A percentile compares a stretch with the other conserved stretches of the same genome.
Conservation (phyloP, 2,888 invertebrate species). For the Lathronympha strigana region DNA sequence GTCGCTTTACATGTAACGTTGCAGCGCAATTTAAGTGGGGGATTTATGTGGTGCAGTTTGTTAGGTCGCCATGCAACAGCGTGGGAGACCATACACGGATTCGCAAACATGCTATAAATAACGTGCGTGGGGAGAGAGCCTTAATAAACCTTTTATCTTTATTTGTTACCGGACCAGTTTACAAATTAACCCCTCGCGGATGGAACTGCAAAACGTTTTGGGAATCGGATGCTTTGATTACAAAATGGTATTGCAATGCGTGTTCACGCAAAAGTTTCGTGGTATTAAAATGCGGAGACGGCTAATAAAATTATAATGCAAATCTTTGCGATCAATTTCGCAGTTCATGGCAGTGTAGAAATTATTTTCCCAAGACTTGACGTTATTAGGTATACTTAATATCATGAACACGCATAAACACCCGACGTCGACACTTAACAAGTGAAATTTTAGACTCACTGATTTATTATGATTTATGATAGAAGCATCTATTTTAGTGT, state of each 20-base stretch:
- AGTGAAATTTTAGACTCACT: too few relatives aligned
- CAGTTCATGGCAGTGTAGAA: too few relatives aligned
- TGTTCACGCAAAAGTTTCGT: not conserved
- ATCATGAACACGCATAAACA: too few relatives aligned
- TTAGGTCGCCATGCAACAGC: conserved; percentile 32
- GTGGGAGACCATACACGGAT: conserved; percentile 35
- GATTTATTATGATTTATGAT: too few relatives aligned
- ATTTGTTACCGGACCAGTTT: conserved; percentile 27
- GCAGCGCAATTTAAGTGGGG: conserved; percentile 36
- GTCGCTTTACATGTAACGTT: conserved; percentile 20
- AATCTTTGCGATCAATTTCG: too few relatives aligned
- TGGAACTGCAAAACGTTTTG: not conserved
- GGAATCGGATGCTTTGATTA: not conserved
- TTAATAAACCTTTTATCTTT: conserved; percentile 34
- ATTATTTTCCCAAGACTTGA: too few relatives aligned
- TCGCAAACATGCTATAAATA: conserved; percentile 40
- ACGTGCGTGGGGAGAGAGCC: conserved; percentile 35
- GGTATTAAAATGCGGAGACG: not conserved
- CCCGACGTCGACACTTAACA: too few relatives aligned
- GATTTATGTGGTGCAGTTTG: conserved; percentile 39
- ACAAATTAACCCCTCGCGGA: conserved; percentile 13
- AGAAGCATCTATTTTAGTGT: too few relatives aligned
- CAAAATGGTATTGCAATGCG: not conserved
- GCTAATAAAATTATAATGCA: too few relatives aligned
- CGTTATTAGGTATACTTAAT: too few relatives aligned